Evolutionary conservation across 2,888 invertebrate species (phyloP), one percentile per base, ranked within the genome.

Genomic region (Dusona sp.): DNA sequence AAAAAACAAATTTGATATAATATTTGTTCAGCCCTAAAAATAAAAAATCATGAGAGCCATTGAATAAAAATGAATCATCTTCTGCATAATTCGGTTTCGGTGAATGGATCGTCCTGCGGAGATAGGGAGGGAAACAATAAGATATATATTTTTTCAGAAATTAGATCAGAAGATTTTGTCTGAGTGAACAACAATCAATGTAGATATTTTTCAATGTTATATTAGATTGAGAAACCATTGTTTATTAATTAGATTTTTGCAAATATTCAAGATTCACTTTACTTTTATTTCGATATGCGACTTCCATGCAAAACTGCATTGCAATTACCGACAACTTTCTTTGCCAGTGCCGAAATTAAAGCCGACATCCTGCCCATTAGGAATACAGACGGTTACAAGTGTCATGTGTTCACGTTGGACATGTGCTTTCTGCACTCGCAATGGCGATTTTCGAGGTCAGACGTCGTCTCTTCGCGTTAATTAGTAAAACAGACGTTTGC

Each of bases 381-480:
- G 45, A 72, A 78, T 48, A 51, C 64, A 78, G 38, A 79, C 73
- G 42, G 73, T 45, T 54, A 77, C 38, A 64, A 77, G 48, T 68
- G 68, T 38, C 38, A 36, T 65, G 57, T 22, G 51, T 64, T 61
- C 22, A 74, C 36, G 11, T 45, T 13, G 65, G 45, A 54, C 51
- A 78, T 54, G 65, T 67, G 38, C 64, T n/a, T 36, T 33, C 38
- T 29, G 74, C 22, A 74, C 54, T 54, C 54, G 73, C 80, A 73
- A 67, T 61, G 45, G 45, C 72, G 57, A 85, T 65, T 79, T 86
- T 86, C 86, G 86, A 86, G 83, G 86, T 83, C 83, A 85, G 48
- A 68, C 79, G 68, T 79, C 78, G 78, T 33, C 67, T 72, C 73
- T 45, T 45, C 48, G 79, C 74, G 77, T 83, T 86, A 86, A 86